These are phyloP conservation scores for Sycophila sp. DNA, from an alignment of 1,140 invertebrate genomes.

Conservation along the genomic window DNA sequence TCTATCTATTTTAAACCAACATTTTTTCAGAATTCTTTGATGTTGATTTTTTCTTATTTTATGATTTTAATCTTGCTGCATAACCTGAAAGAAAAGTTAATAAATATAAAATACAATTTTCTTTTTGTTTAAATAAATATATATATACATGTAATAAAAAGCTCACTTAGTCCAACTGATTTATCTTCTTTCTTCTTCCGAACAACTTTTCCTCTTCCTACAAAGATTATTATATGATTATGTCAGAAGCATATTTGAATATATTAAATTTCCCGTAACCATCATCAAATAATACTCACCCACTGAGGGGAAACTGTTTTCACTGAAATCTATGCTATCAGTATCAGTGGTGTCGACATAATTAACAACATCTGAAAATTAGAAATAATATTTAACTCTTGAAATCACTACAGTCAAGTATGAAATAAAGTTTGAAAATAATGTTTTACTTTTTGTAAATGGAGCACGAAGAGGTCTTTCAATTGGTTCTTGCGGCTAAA, in stretches of 20 bases:
- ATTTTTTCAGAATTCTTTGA: not conserved
- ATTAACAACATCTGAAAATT: not conserved
- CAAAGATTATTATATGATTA: not conserved
- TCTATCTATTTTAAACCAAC: too few species aligned
- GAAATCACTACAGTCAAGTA: not conserved
- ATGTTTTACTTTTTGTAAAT: slow-evolving; percentile 13
- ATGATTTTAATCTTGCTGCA: not conserved
- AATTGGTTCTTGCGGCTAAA: slow-evolving; percentile 28
- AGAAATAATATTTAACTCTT: not conserved
- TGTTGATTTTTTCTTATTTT: too few species aligned
- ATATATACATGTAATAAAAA: too few species aligned
- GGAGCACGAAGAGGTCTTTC: slow-evolving; percentile 34
- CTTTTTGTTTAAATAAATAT: not conserved
- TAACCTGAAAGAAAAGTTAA: not conserved
- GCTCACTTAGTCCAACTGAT: not conserved
- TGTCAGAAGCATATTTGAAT: too few species aligned
- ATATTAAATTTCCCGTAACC: too few species aligned
- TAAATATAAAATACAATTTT: not conserved
- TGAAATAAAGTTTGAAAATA: not conserved
- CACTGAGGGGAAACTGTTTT: slow-evolving; percentile 29
- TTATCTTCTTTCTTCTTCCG: not conserved
- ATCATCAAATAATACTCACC: slow-evolving; percentile 20
- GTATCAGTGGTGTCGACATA: not conserved
- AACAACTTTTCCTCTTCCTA: not conserved
- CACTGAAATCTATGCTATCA: slow-evolving; percentile 24